These are phyloP conservation scores for Aplysina aerophoba DNA, from an alignment of 37 sponge, comb jelly and placozoan species.

Conservation along the genomic window DNA sequence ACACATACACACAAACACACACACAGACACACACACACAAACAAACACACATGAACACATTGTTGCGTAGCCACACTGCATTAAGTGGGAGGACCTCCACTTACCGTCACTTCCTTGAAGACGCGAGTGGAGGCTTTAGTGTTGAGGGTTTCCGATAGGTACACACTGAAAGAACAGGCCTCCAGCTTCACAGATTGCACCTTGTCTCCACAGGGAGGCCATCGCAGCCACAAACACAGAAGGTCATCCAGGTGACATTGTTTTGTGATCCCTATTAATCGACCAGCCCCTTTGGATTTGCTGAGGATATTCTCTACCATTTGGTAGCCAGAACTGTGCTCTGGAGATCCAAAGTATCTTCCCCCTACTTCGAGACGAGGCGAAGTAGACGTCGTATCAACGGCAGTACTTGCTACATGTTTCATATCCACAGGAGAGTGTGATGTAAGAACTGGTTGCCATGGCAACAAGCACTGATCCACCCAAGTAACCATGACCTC, in stretches of 20 bases:
- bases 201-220: background rate
- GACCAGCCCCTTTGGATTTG: too few relatives aligned
- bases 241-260: background rate
- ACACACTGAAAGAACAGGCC: background rate
- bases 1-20: too few relatives aligned
- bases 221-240: slow-evolving; percentile 4
- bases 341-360: too few relatives aligned
- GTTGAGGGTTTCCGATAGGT: background rate
- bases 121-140: background rate
- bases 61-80: too few relatives aligned
- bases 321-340: too few relatives aligned
- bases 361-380: too few relatives aligned
- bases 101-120: background rate
- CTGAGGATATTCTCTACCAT: too few relatives aligned
- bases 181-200: background rate
- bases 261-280: background rate
- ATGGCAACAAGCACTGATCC: slow-evolving; percentile 8
- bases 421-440: too few relatives aligned
- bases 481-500: background rate
- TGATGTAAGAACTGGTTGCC: background rate
- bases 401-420: too few relatives aligned
- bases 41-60: too few relatives aligned
- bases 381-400: too few relatives aligned
- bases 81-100: background rate
- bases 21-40: too few relatives aligned